Conservation (phyloP, 64 coral and sea anemone species). For the Cladopsammia gracilis region DNA sequence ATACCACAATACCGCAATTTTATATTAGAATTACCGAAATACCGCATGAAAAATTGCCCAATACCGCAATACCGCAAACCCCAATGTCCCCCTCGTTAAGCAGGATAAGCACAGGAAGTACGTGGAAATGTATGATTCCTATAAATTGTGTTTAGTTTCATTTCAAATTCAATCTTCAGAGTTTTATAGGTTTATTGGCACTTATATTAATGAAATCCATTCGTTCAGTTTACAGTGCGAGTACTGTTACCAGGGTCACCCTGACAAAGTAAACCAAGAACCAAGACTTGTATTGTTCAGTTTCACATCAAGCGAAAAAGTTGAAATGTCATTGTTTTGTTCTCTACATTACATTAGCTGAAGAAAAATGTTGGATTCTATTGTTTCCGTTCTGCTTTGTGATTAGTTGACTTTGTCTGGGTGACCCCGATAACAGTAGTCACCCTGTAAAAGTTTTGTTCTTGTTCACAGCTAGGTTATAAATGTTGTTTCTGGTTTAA, state of each 20-base stretch:
- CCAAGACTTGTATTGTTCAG: background rate
- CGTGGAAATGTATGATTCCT: background rate
- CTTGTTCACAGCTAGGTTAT: background rate
- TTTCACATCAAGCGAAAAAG: background rate
- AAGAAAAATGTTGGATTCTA: conserved; percentile 9
- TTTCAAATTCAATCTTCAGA: background rate
- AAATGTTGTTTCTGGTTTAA: background rate
- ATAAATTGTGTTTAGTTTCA: background rate
- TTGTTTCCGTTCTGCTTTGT: conserved; percentile 5
- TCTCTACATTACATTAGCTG: conserved; percentile 3
- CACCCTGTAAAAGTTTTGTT: conserved; percentile 3
- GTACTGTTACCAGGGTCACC: conserved; percentile 1
- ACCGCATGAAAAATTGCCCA: too few species aligned
- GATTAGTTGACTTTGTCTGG: conserved; percentile 1
- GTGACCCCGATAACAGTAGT: background rate
- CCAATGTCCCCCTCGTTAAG: too few species aligned
- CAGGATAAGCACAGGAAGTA: background rate
- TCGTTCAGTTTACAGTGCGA: too few species aligned
- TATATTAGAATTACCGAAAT: too few species aligned
- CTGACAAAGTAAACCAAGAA: background rate
- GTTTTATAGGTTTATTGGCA: too few species aligned
- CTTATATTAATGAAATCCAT: too few species aligned
- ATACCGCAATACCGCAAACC: too few species aligned
- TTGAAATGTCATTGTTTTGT: background rate
- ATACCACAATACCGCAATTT: too few species aligned